Base-by-base conservation (phyloP, 2,888 invertebrate species). In the Eupithecia dodoneata region DNA sequence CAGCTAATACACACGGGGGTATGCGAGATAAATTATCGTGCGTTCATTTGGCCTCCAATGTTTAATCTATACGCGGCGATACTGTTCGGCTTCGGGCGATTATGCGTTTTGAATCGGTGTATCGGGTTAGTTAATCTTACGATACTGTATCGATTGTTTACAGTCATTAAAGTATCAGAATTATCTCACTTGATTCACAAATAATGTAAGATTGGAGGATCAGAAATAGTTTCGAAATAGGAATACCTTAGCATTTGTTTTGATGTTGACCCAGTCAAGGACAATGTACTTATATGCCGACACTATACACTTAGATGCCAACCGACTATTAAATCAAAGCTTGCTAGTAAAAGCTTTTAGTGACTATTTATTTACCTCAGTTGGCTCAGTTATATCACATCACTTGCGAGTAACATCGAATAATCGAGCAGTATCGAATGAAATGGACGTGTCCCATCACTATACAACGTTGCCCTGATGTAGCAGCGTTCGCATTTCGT, bases 1-100 rank as follows among this genome's bases (percentile, higher is more conserved):
- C 94, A 93, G 94, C 94, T 94, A 94, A 95, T 94, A 94, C 94
- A 94, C 94, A 93, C 91, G 93, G 92, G 93, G 94, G 91, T 91
- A 91, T 90, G 91, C 89, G 88, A 92, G 89, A 94, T 95, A 95
- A 95, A 94, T 95, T 95, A 94, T 93, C 90, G 89, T 88, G 88
- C 93, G 94, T 94, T 94, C 94, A 95, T 95, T 94, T 94, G 91
- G 92, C 90, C 89, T 91, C 88, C 93, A 93, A 93, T 95, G 95
- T 95, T 95, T 95, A 95, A 95, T 95, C 94, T 95, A 94, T 92
- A 76, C 79, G 85, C 89, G 91, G 85, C 89, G 91, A 90, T 91
- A 92, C 89, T 85, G 89, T 89, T 86, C 87, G 84, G 90, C 90
- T 87, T 84, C 82, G 82, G 89, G 90, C 91, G 86, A 88, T 90